These are phyloP conservation scores for Saturnia pavonia DNA, from an alignment of 2,888 invertebrate genomes.

Conservation along the genomic window DNA sequence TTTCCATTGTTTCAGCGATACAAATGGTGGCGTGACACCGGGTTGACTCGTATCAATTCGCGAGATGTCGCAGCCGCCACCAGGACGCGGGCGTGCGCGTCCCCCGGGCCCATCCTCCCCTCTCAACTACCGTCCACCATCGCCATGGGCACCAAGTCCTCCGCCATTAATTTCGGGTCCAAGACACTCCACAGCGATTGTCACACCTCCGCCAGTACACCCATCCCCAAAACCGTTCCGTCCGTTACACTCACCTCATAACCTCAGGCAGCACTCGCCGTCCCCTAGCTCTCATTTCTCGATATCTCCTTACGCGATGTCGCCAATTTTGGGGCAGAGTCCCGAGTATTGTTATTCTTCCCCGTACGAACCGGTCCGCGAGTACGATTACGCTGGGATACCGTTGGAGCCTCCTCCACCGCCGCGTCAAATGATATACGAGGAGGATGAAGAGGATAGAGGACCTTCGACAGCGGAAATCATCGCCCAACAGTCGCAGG, in stretches of 20 bases:
- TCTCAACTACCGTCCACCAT: slow-evolving; percentile 87
- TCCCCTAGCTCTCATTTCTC: slow-evolving; percentile 78
- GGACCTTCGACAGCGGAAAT: slow-evolving; percentile 95
- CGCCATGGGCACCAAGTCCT: slow-evolving; percentile 89
- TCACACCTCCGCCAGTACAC: slow-evolving; percentile 82
- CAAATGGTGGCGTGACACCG: slow-evolving; percentile 78
- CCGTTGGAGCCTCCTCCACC: slow-evolving; percentile 91
- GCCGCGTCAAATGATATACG: slow-evolving; percentile 83
- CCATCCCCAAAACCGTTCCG: slow-evolving; percentile 77
- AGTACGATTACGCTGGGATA: slow-evolving; percentile 88
- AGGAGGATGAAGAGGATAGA: slow-evolving; percentile 86
- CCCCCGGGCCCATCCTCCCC: slow-evolving; percentile 78
- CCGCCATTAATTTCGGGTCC: slow-evolving; percentile 86
- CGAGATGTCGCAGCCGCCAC: slow-evolving; percentile 78
- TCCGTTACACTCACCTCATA: slow-evolving; percentile 73
- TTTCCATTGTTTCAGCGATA: slow-evolving; percentile 74
- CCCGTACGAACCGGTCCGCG: slow-evolving; percentile 81
- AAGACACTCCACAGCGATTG: slow-evolving; percentile 78
- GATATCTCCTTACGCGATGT: slow-evolving; percentile 76
- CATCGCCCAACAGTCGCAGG: slow-evolving; percentile 96
- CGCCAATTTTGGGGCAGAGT: slow-evolving; percentile 83
- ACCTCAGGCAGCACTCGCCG: slow-evolving; percentile 70
- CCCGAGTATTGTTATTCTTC: slow-evolving; percentile 83
- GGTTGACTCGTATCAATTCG: slow-evolving; percentile 78
- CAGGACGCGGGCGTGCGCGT: slow-evolving; percentile 75